Evolutionary conservation across 2,113 vertebrate species (phyloP), one percentile per base, ranked within the genome.

Genomic region (Marcusenius ussheri): DNA sequence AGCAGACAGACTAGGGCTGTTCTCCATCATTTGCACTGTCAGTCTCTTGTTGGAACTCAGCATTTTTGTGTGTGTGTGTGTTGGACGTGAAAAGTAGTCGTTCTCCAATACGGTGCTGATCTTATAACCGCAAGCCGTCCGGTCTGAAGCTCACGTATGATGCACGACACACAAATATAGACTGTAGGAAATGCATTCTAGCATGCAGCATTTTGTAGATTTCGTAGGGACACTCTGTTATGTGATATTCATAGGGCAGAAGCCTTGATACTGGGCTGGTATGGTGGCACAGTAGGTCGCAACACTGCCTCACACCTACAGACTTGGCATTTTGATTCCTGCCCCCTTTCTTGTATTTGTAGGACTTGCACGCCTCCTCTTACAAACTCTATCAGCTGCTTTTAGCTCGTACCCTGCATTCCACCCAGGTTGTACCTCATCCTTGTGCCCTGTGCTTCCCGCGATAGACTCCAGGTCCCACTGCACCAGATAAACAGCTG

Each of bases 1-100:
- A 90, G 90, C 84, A 83, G 90, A 91, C 86, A 70, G 90, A 89
- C 66, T 90, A 70, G 66, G 83, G 70, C 49, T 66, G 88, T 83
- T 85, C 84, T 88, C 62, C 77, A 86, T 83, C 84, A 83, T 87
- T 91, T 90, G 88, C 70, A 89, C 89, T 84, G 31, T 77, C 49
- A 88, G 85, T 19, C 50, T 17, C 39, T 51, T 66, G 45, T 39
- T 31, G 15, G 15, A 77, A 47, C 17, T 87, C 91, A 77, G 77
- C 90, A 83, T 50, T 13, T 88, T 3, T 90, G 8, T 80, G 24
- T 89, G 15, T 70, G 42, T 47, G 39, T 90, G 27, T 88, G 19
- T 85, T 83, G 27, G 5, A 58, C 27, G 24, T 42, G 19, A 47
- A 1, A 89, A 19, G 66, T 31, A 50, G 35, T 46, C 2, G 4